Base-by-base conservation (phyloP, 2,113 vertebrate genomes). In the Pyrgilauda ruficollis region DNA sequence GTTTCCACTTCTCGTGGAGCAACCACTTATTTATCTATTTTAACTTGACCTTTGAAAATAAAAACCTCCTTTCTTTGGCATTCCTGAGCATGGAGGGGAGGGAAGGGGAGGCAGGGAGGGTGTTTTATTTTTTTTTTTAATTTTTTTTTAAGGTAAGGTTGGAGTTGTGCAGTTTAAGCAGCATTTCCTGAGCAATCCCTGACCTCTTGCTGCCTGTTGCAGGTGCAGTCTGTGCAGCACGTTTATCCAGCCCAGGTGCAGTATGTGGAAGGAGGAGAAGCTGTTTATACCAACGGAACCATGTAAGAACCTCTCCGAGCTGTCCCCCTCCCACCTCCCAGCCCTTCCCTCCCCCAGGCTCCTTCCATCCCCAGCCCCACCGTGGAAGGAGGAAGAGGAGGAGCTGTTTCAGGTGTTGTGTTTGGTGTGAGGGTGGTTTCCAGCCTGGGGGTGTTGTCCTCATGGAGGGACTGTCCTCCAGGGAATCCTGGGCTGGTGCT, bases 161-260 rank as follows among this genome's bases (percentile, higher is more conserved):
- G 80, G 10, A 35, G 80, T 4, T 37, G 17, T 14, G 62, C 33
- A 49, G 17, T 90, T 84, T 69, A 30, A 22, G 2, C 56, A 0
- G 4, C 30, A 27, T 4, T 17, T 72, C 9, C 33, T 49, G 10
- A 55, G 62, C 73, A 82, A 0, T 8, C 59, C 3, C 0, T 96
- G 87, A 87, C 3, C 9, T 35, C 56, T 4, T 83, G 73, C 1
- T 97, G 63, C 81, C 43, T 50, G 33, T 98, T 98, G 15, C 97
- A 99, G 99, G 98, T 99, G 26, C 99, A 99, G 91, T 95, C 99
- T 0, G 98, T 98, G 77, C 99, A 99, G 89, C 99, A 99, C 24
- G 98, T 99, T 10, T 99, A 99, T 89, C 99, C 99, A 9, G 94
- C 98, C 26, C 99, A 99, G 97, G 99, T 99, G 96, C 99, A 99